These are phyloP conservation scores for Apocheima hispidaria DNA, from an alignment of 2,888 invertebrate species.

Conservation along the genomic window DNA sequence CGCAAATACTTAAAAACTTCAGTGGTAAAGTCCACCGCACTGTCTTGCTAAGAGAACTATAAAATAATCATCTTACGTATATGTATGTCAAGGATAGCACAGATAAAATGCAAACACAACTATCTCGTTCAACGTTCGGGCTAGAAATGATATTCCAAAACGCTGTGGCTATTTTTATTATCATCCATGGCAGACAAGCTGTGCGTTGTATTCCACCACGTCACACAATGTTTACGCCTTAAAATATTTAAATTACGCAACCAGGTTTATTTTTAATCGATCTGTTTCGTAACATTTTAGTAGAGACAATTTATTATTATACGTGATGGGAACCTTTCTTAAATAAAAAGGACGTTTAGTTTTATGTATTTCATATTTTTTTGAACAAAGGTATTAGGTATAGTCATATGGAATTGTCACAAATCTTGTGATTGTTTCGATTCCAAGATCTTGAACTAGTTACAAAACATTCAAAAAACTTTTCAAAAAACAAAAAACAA, in stretches of 20 bases:
- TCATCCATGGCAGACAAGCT: neutral
- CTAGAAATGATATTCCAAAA: neutral
- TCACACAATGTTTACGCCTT: constrained; percentile 1
- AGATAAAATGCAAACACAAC: neutral
- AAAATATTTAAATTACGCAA: neutral
- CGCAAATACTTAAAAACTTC: no score
- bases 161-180: constrained; percentile 6
- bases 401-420: neutral
- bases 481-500: no score
- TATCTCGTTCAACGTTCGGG: neutral
- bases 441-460: constrained; percentile 4
- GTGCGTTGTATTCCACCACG: constrained; percentile 1
- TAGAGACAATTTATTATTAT: neutral
- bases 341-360: neutral
- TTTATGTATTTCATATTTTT: neutral
- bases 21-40: no score
- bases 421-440: neutral
- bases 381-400: neutral
- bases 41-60: no score
- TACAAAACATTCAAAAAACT: neutral
- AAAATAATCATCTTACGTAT: neutral
- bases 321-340: neutral
- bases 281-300: constrained; percentile 6
- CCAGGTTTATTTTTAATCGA: constrained; percentile 1
- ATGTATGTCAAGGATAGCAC: constrained; percentile 1